These are phyloP conservation scores for Heteronetta atricapilla DNA, from an alignment of 2,113 vertebrate species.

Conservation along the genomic window DNA sequence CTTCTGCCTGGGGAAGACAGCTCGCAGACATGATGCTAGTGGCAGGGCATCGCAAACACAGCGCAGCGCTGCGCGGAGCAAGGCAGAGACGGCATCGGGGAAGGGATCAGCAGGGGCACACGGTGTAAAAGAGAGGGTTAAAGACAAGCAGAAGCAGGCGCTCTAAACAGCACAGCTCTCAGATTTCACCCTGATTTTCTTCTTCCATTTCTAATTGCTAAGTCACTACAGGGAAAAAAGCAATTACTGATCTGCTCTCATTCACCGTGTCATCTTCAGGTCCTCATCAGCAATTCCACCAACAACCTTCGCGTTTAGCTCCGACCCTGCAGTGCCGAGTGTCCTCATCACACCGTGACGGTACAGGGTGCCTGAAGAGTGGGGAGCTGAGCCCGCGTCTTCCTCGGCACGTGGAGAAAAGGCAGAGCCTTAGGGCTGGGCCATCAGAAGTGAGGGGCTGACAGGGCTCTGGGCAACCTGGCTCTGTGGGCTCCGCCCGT, in stretches of 20 bases:
- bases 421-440: rapidly evolving
- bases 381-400: background rate
- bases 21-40: conserved; percentile 60
- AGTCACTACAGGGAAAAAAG: conserved; percentile 33
- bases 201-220: conserved; percentile 40
- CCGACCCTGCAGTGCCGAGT: background rate
- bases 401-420: background rate
- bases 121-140: conserved; percentile 28
- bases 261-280: conserved; percentile 29
- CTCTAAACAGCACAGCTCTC: conserved; percentile 2
- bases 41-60: conserved; percentile 69
- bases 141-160: conserved; percentile 34
- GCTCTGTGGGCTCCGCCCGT: background rate
- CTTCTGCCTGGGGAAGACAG: conserved; percentile 71
- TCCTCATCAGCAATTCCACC: conserved; percentile 45
- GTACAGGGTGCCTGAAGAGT: background rate
- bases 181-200: conserved; percentile 24
- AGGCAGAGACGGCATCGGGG: background rate
- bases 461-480: rapidly evolving
- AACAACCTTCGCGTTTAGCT: background rate
- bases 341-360: background rate
- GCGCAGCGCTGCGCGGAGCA: background rate
- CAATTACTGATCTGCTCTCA: conserved; percentile 44
- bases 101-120: background rate
- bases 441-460: background rate